Conservation (phyloP, 2,113 vertebrate genomes). For the Chionomys nivalis region DNA sequence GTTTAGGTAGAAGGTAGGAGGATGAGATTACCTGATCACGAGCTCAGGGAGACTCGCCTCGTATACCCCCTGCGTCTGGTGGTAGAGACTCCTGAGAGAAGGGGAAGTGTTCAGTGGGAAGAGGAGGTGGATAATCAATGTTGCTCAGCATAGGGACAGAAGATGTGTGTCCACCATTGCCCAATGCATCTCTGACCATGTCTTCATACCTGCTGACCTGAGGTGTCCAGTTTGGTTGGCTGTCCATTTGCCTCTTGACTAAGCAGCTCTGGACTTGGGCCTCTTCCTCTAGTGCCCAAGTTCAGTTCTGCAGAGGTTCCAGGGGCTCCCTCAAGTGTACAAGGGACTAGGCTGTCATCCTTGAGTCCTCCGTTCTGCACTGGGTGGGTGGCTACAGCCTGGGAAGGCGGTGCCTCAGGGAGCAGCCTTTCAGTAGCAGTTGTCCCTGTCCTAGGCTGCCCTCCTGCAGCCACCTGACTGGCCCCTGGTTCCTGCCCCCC, state of each 20-base stretch:
- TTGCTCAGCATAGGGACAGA: neutral
- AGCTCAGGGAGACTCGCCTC: constrained; percentile 65
- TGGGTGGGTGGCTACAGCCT: constrained; percentile 62
- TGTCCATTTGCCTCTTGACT: constrained; percentile 48
- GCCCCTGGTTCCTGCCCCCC: constrained; percentile 80
- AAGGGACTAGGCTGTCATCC: constrained; percentile 52
- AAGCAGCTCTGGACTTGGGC: constrained; percentile 8
- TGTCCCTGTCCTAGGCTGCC: constrained; percentile 73
- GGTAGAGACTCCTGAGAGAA: constrained; percentile 69
- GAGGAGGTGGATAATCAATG: neutral
- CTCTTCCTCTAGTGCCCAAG: constrained; percentile 57
- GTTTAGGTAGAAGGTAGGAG: neutral
- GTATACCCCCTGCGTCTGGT: constrained; percentile 54
- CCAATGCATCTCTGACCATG: neutral
- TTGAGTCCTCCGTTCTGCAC: constrained; percentile 79
- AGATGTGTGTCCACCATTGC: constrained; percentile 18
- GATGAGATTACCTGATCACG: constrained; percentile 22
- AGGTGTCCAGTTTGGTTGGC: constrained; percentile 66
- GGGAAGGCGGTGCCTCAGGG: constrained; percentile 76
- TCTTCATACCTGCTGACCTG: constrained; percentile 72
- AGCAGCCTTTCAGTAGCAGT: constrained; percentile 75
- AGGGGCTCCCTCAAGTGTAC: constrained; percentile 59
- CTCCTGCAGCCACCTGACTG: constrained; percentile 60
- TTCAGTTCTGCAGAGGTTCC: constrained; percentile 62
- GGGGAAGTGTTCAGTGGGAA: neutral